Evolutionary conservation across 2,797 vertebrate species (phyloP), one percentile per base, ranked within the genome.

Genomic region (Odontamblyopus lacepedii): DNA sequence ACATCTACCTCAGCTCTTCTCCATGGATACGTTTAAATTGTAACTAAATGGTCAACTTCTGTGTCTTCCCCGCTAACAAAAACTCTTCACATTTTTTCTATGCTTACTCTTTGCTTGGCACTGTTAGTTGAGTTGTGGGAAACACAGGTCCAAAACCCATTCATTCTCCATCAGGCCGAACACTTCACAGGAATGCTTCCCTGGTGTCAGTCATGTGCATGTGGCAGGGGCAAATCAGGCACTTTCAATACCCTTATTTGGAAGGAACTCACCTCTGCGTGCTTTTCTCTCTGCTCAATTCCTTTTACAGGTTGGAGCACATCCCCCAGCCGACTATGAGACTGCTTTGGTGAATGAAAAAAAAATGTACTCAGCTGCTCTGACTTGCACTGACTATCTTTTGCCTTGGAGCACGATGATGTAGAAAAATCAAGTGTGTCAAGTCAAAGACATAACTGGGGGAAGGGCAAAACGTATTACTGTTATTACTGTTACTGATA

Each of bases 221-320:
- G 69, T 59, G 8, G 75, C 50, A 66, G 38, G 23, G 56, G 59
- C 32, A 81, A 11, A 38, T 79, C 79, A 87, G 85, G 79, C 78
- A 90, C 78, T 73, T 78, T 82, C 32, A 55, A 84, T 88, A 85
- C 78, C 92, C 93, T 88, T 94, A 93, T 94, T 93, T 93, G 93
- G 90, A 93, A 91, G 85, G 76, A 68, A 78, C 70, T 83, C 79
- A 87, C 80, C 87, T 89, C 85, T 82, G 84, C 85, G 5, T 9
- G 71, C 77, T 85, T 73, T 70, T 78, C 79, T 65, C 78, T 7
- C 61, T 78, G 81, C 88, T 88, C 89, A 91, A 91, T 89, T 93
- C 91, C 91, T 92, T 92, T 92, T 92, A 92, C 93, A 94, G 92
- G 91, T 92, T 88, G 77, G 76, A 90, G 87, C 87, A 87, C 76